Evolutionary conservation across 2,113 vertebrate species (phyloP).

Genomic region (Thalassoma bifasciatum): DNA sequence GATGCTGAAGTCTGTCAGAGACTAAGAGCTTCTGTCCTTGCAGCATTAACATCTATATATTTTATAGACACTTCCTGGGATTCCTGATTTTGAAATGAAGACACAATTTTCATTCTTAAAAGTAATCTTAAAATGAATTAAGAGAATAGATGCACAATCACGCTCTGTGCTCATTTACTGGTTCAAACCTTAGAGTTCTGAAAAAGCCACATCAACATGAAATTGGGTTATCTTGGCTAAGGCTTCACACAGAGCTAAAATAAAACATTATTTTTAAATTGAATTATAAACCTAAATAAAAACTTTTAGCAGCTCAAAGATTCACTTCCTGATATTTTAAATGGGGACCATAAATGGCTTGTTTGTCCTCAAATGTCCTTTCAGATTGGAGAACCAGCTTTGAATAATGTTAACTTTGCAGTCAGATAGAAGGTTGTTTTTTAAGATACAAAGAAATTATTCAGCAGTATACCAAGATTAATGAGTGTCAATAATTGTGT

Average conservation of each 20-base stretch:
- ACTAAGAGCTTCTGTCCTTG: too few relatives aligned
- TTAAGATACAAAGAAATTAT: neutral
- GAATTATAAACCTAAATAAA: slow-evolving; percentile 5
- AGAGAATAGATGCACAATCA: too few relatives aligned
- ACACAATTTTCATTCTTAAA: too few relatives aligned
- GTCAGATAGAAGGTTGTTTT: too few relatives aligned
- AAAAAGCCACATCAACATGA: neutral
- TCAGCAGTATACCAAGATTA: neutral
- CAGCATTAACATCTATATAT: too few relatives aligned
- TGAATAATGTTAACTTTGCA: neutral
- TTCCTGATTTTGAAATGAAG: too few relatives aligned
- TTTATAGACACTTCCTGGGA: too few relatives aligned
- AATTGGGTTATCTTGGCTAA: neutral
- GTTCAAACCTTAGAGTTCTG: too few relatives aligned
- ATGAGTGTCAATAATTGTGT: neutral
- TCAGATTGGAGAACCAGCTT: slow-evolving; percentile 11
- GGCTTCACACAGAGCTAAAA: slow-evolving; percentile 10
- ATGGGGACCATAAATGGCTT: slow-evolving; percentile 25
- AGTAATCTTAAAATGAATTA: too few relatives aligned
- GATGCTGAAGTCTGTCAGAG: too few relatives aligned
- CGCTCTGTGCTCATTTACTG: too few relatives aligned
- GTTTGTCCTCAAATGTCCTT: neutral
- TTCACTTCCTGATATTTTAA: slow-evolving; percentile 67
- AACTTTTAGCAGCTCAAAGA: slow-evolving; percentile 51
- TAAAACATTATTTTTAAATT: slow-evolving; percentile 12